Percentiles rank a stretch among this genome's conserved stretches.
Evolutionary conservation across 2,888 invertebrate species (phyloP).

Genomic region (Taenaris catops): DNA sequence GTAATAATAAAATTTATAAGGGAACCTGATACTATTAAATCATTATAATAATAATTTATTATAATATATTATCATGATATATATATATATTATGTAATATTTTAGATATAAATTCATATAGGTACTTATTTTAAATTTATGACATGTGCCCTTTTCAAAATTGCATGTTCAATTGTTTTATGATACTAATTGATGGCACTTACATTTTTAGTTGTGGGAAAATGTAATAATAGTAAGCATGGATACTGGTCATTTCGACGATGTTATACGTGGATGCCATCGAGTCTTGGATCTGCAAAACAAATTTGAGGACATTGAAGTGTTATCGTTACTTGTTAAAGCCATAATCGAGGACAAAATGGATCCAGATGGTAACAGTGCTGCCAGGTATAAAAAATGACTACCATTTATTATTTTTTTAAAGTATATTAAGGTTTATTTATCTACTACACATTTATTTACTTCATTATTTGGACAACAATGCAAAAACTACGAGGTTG

Average conservation of each 20-base stretch:
- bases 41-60: too few species aligned
- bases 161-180: too few species aligned
- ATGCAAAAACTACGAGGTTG: too few species aligned
- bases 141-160: too few species aligned
- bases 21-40: too few species aligned
- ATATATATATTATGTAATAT: too few species aligned
- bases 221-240: conserved; percentile 93
- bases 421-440: background rate
- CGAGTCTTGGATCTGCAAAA: conserved; percentile 91
- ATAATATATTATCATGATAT: too few species aligned
- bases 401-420: background rate
- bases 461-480: too few species aligned
- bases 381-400: conserved; percentile 61
- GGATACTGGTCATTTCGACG: conserved; percentile 92
- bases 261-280: conserved; percentile 91
- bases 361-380: conserved; percentile 81
- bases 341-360: conserved; percentile 82
- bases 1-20: too few species aligned
- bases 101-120: too few species aligned
- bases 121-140: too few species aligned
- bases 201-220: conserved; percentile 86
- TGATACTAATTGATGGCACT: background rate
- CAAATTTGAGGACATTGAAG: conserved; percentile 88
- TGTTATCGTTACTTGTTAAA: conserved; percentile 85
- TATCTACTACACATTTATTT: background rate